Conservation (phyloP, 2,113 vertebrate genomes). For the Chrysemys picta region DNA sequence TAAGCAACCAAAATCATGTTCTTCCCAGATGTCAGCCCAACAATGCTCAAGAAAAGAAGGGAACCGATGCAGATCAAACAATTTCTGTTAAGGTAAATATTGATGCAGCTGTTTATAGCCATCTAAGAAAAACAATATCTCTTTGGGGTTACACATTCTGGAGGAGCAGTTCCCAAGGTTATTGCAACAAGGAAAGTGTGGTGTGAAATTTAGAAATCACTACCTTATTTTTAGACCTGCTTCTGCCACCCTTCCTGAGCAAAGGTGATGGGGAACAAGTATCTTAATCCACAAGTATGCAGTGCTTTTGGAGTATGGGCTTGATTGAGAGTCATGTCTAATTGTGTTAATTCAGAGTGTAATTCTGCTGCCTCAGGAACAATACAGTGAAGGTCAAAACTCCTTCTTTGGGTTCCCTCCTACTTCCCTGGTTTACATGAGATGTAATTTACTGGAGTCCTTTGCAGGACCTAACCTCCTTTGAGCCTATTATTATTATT, state of each 20-base stretch:
- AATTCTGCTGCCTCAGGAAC: background rate
- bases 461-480: background rate
- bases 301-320: background rate
- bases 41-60: background rate
- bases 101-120: constrained; percentile 46
- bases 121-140: background rate
- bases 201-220: rapidly evolving
- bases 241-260: background rate
- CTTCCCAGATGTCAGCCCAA: background rate
- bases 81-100: constrained; percentile 42
- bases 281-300: rapidly evolving
- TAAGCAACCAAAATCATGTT: background rate
- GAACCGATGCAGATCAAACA: background rate
- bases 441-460: background rate
- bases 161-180: background rate
- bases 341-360: background rate
- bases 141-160: background rate
- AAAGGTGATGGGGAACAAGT: background rate
- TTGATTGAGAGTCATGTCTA: background rate
- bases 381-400: background rate
- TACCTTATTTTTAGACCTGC: background rate
- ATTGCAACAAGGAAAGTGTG: background rate
- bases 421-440: background rate
- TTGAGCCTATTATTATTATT: background rate
- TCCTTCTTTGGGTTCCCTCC: background rate